phyloP scores from a whole-genome alignment of 1,140 invertebrate genomes.

The Drosophila bocki region DNA sequence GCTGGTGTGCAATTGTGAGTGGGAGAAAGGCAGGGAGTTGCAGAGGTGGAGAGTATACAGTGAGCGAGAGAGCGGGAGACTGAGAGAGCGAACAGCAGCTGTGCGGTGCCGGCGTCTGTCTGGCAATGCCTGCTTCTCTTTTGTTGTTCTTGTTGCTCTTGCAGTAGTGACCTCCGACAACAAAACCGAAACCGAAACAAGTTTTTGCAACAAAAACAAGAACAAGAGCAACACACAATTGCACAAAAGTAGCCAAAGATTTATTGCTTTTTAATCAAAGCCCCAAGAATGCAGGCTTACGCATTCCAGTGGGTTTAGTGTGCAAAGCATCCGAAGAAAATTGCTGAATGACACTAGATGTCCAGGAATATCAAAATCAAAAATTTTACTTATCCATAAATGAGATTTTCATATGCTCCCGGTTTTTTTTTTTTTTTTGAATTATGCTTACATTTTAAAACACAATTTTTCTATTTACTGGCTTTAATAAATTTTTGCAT shows the following conservation, averaged over 20 bases:
- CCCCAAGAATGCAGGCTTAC: conserved; percentile 49
- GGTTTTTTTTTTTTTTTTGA: not conserved
- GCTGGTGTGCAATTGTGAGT: conserved; percentile 56
- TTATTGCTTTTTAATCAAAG: conserved; percentile 80
- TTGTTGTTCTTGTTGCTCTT: conserved; percentile 43
- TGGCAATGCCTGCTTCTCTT: conserved; percentile 34
- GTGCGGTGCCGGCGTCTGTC: conserved; percentile 62
- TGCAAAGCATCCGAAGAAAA: not conserved
- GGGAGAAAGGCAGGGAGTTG: conserved; percentile 14
- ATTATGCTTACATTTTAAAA: not conserved
- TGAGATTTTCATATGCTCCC: not conserved
- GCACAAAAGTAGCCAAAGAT: conserved; percentile 43
- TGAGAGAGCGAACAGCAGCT: conserved; percentile 45
- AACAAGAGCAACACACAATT: conserved; percentile 29
- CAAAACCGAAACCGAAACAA: conserved; percentile 70
- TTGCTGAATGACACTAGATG: not conserved
- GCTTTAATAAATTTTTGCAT: too few species aligned
- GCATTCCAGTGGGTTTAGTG: conserved; percentile 50
- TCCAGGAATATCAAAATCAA: too few species aligned
- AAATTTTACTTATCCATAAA: not conserved
- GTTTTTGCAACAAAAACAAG: conserved; percentile 52
- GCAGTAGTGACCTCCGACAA: conserved; percentile 76
- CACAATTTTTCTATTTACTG: too few species aligned
- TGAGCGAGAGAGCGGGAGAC: conserved; percentile 23
- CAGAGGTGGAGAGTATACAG: conserved; percentile 13